Base-by-base conservation (phyloP, 2,888 invertebrate genomes). In the Drosophila neoperkinsi region DNA sequence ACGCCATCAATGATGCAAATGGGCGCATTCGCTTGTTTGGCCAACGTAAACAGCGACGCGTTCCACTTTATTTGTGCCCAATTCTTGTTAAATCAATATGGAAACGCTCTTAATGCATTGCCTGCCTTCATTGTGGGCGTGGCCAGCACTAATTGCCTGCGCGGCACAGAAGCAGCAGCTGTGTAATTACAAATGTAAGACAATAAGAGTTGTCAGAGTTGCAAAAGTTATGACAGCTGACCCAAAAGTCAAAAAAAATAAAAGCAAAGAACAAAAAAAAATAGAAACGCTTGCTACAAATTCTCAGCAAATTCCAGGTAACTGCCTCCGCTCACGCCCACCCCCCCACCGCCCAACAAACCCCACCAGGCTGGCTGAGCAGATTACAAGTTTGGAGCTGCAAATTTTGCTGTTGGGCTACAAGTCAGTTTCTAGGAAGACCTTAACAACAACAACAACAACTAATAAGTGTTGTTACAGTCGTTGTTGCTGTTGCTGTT, bases 11-110 rank as follows among this genome's bases (percentile, higher is more conserved):
- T 80, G 79, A 65, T 79, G 77, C 73, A 76, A 71, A 61, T 75
- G 58, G 36, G 46, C 58, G 69, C 74, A 58, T 60, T 69, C 56
- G 71, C 58, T 84, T 84, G 85, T 89, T 85, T 87, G 70, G 78
- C 56, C 68, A 66, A 67, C 62, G 84, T 89, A 85, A 85, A 85
- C 68, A 85, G 68, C 72, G 77, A 67, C 53, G 77, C 55, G 78
- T 57, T 80, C 79, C 63, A 60, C 41, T 71, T 77, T 78, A 41
- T 56, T 28, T 36, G 41, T 50, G 28, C 36, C 41, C 58, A 33
- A 34, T 56, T 63, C 68, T 81, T 79, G 79, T 79, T 79, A 67
- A 79, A 79, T 79, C 79, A 79, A 79, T 79, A 79, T 68, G 30
- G 13, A 41, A 58, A 55, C 53, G 43, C 58, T 51, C 30, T 43